Evolutionary conservation across 2,113 vertebrate species (phyloP).

Genomic region (Calypte anna): DNA sequence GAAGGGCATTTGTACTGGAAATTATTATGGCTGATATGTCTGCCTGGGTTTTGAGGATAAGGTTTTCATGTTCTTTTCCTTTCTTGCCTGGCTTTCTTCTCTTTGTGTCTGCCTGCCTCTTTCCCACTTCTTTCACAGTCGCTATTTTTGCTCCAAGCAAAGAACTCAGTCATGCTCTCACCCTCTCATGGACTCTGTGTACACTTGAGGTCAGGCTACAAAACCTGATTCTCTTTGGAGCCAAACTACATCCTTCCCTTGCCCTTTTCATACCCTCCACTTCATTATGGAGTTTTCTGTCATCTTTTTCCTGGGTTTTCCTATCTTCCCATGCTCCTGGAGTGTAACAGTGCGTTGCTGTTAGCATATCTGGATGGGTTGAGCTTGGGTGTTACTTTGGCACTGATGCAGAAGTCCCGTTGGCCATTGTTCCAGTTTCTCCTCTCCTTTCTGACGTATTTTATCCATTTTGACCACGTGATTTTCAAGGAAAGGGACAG

Average conservation of each 20-base stretch:
- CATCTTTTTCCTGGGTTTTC: accelerated
- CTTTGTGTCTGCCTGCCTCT: slow-evolving; percentile 35
- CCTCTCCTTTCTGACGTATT: not conserved
- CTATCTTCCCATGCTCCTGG: not conserved
- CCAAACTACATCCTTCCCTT: not conserved
- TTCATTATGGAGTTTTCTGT: not conserved
- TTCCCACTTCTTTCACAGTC: not conserved
- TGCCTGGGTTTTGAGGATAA: slow-evolving; percentile 13
- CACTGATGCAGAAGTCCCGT: not conserved
- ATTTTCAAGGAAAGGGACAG: not conserved
- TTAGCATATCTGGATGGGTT: not conserved
- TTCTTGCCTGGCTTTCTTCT: slow-evolving; percentile 37
- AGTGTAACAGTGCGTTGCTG: not conserved
- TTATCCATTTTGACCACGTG: not conserved
- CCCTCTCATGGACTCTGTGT: not conserved
- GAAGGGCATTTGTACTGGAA: not conserved
- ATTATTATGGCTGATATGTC: slow-evolving; percentile 37
- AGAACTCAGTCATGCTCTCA: not conserved
- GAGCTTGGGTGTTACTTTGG: not conserved
- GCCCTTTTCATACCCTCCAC: not conserved
- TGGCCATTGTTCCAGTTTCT: not conserved
- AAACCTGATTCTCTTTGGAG: not conserved
- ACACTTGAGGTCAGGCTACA: slow-evolving; percentile 2
- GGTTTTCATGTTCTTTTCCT: slow-evolving; percentile 50
- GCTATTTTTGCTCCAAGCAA: slow-evolving; percentile 33